Conservation (phyloP, 2,113 vertebrate genomes). For the Laticauda colubrina region DNA sequence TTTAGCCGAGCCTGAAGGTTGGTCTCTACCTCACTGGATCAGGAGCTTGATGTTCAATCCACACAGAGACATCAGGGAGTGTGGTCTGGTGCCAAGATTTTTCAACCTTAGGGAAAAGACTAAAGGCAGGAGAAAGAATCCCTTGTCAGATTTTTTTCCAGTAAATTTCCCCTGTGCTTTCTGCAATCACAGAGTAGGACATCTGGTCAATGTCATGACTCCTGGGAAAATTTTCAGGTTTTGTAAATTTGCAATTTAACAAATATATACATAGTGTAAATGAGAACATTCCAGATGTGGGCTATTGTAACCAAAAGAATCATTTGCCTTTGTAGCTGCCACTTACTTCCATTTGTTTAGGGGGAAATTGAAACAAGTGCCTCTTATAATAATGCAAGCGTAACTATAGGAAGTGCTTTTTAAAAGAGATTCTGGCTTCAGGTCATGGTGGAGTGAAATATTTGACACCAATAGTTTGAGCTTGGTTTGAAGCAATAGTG, state of each 20-base stretch:
- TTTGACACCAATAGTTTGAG: not conserved
- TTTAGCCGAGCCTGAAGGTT: not conserved
- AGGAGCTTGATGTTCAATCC: not conserved
- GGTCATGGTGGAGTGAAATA: not conserved
- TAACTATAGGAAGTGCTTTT: not conserved
- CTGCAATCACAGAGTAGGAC: not conserved
- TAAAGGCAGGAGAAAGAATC: not conserved
- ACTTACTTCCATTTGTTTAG: not conserved
- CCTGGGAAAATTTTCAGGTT: not conserved
- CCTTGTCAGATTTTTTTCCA: not conserved
- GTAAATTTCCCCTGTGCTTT: not conserved
- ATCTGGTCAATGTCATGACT: not conserved
- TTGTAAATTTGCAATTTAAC: not conserved
- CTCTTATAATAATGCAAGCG: not conserved
- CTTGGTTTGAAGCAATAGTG: not conserved
- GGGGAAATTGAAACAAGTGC: not conserved
- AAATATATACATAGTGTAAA: not conserved
- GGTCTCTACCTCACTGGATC: not conserved
- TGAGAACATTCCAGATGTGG: not conserved
- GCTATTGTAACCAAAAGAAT: not conserved
- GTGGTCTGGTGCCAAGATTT: not conserved
- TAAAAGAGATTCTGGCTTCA: not conserved
- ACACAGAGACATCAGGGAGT: not conserved
- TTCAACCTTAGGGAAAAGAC: not conserved
- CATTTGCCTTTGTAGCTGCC: not conserved